Evolutionary conservation across 1,140 invertebrate species (phyloP).

Genomic region (Anoplophora glabripennis): DNA sequence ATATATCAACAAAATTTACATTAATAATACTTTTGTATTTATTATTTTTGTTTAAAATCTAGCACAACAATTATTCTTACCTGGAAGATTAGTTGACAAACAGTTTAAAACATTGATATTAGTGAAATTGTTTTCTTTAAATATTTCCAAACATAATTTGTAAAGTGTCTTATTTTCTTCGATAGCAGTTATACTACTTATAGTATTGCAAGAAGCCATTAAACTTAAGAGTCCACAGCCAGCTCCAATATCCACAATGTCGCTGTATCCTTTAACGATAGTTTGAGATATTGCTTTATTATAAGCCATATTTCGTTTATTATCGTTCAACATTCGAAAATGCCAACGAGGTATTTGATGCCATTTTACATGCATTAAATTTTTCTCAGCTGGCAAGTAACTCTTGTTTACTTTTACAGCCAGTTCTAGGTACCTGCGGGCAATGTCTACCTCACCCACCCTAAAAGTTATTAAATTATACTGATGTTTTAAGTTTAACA

Average conservation of each 20-base stretch:
- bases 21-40: background rate
- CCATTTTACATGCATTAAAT: constrained; percentile 37
- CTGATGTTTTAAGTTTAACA: constrained; percentile 1
- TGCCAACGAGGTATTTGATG: constrained; percentile 70
- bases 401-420: constrained; percentile 26
- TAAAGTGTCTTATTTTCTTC: constrained; percentile 64
- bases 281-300: constrained; percentile 59
- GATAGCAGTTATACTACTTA: constrained; percentile 60
- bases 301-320: constrained; percentile 63
- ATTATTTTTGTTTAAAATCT: background rate
- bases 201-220: constrained; percentile 59
- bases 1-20: background rate
- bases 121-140: constrained; percentile 52
- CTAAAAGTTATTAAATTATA: constrained; percentile 15
- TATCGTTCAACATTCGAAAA: constrained; percentile 79
- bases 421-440: constrained; percentile 30
- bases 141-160: constrained; percentile 57
- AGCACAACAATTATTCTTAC: constrained; percentile 1
- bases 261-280: constrained; percentile 49
- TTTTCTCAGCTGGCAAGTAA: constrained; percentile 36
- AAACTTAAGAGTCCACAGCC: constrained; percentile 70
- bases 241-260: constrained; percentile 71
- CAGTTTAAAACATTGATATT: constrained; percentile 53
- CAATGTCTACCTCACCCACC: constrained; percentile 28
- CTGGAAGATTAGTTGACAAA: constrained; percentile 53